Evolutionary conservation across 1,140 invertebrate genomes (phyloP), one percentile per base, ranked within the genome.

Genomic region (Listronotus oregonensis): DNA sequence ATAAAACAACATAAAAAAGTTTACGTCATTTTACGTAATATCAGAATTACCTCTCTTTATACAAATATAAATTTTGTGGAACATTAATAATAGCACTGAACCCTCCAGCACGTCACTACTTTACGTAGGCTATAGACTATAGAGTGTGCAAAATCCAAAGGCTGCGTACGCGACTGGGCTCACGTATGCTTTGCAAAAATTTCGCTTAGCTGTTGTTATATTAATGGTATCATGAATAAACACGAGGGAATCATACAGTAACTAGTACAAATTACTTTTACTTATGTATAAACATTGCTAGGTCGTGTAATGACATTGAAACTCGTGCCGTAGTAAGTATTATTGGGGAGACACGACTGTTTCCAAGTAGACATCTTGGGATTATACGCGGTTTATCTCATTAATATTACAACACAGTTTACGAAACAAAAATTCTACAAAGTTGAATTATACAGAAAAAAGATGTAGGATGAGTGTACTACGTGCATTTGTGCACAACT

Each of bases 101-200:
- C 52, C 52, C 34, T 17, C 15, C 40, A 14, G 52, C 10, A 55
- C 52, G 52, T 55, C 52, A 55, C 52, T 55, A 34, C 14, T 32
- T 17, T 42, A 37, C 52, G 52, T 55, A 42, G 52, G 52, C 39
- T 55, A 17, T 42, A 55, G 37, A 15, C 39, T 55, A 17, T 42
- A 55, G 37, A 15, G 44, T 47, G 15, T 17, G 14, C 52, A 32
- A 55, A 55, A 40, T 37, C 44, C 15, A 47, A 47, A 54, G 2
- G 21, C 11, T 37, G 34, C 12, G 37, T 55, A 55, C 52, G 52
- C 52, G 52, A 55, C 52, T 55, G 8, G n/a, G 39, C 52, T 55
- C 52, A 55, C 52, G 52, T 55, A 55, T 55, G 52, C 52, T 55
- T 55, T 40, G 52, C 37, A 55, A 55, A 55, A 40, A 12, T 14